phyloP scores from a whole-genome alignment of 2,888 invertebrate genomes.

The Meta bourneti region DNA sequence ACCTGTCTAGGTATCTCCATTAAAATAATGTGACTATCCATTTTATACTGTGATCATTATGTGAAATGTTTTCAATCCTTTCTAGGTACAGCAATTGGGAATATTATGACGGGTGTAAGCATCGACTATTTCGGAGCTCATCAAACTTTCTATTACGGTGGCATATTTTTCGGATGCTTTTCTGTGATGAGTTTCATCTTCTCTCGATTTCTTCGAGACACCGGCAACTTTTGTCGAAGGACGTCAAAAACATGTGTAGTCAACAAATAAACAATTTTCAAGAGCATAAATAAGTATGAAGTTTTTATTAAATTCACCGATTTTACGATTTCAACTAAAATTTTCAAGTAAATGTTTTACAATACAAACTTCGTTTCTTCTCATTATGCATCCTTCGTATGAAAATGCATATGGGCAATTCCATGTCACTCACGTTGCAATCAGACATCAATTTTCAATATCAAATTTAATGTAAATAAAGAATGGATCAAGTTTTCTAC shows the following conservation, averaged over 20 bases:
- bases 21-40: neutral
- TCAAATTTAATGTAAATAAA: too few relatives aligned
- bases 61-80: neutral
- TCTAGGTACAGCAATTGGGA: conserved; percentile 11
- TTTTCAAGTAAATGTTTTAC: neutral
- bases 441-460: too few relatives aligned
- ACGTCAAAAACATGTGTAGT: neutral
- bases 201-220: neutral
- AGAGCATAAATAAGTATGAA: neutral
- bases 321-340: neutral
- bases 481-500: too few relatives aligned
- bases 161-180: neutral
- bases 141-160: neutral
- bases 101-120: neutral
- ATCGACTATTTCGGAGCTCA: conserved; percentile 12
- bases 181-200: neutral
- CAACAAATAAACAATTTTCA: neutral
- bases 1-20: neutral
- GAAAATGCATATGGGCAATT: too few relatives aligned
- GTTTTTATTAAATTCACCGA: neutral
- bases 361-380: too few relatives aligned
- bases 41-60: neutral
- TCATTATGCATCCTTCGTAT: too few relatives aligned
- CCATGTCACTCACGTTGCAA: too few relatives aligned
- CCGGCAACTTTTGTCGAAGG: neutral